phyloP scores from a whole-genome alignment of 1,140 invertebrate species.

The Grapholita molesta region DNA sequence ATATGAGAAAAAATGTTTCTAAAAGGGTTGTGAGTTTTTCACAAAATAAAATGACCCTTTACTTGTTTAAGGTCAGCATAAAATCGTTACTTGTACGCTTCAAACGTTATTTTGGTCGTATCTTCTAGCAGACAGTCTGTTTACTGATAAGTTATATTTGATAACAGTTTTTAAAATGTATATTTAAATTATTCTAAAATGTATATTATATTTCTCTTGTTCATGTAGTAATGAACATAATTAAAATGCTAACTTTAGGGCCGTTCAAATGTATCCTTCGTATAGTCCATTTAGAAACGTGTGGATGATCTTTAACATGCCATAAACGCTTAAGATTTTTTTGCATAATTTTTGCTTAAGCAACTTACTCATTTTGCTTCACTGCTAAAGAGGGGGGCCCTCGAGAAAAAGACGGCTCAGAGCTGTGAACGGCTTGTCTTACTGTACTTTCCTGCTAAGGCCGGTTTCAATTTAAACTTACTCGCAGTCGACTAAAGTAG shows the following conservation, averaged over 20 bases:
- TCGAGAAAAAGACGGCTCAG: neutral
- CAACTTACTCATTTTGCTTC: neutral
- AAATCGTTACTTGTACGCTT: neutral
- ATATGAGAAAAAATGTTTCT: neutral
- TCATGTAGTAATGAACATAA: too few species aligned
- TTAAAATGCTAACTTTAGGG: too few species aligned
- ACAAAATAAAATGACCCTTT: neutral
- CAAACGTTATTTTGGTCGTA: neutral
- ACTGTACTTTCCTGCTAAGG: constrained; percentile 48
- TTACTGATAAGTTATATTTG: too few species aligned
- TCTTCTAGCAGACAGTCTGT: too few species aligned
- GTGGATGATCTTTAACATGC: neutral
- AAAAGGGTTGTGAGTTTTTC: neutral
- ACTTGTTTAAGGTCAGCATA: neutral
- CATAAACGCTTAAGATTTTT: neutral
- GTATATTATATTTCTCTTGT: too few species aligned
- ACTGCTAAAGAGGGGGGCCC: neutral
- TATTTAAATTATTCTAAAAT: too few species aligned
- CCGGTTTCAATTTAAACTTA: constrained; percentile 70
- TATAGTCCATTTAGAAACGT: neutral
- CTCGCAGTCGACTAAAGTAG: constrained; percentile 48
- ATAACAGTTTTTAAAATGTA: too few species aligned
- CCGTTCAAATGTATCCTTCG: too few species aligned
- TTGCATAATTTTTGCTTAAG: neutral
- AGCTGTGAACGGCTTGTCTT: constrained; percentile 58